phyloP scores from a whole-genome alignment of 2,888 invertebrate species.

The Linnaemya tessellans region DNA sequence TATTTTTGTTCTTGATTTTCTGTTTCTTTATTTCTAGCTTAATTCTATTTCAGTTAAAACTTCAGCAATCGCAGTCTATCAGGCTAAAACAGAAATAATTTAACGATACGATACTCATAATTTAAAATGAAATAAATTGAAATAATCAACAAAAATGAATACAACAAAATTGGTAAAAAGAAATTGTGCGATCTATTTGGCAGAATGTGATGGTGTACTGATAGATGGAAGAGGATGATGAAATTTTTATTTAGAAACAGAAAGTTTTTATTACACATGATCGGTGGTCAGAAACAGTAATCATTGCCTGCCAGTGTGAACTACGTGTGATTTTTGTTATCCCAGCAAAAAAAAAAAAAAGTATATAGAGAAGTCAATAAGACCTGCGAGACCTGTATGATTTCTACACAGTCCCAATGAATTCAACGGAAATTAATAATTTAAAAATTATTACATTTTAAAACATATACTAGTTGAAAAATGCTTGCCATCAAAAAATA shows the following conservation, averaged over 20 bases:
- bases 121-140: conserved; percentile 15
- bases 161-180: neutral
- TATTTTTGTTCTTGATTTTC: neutral
- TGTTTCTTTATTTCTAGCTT: conserved; percentile 17
- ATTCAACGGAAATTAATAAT: too few relatives aligned
- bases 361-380: too few relatives aligned
- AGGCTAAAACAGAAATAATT: conserved; percentile 72
- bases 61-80: conserved; percentile 76
- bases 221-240: conserved; percentile 2
- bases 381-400: too few relatives aligned
- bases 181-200: conserved; percentile 26
- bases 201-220: conserved; percentile 10
- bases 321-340: too few relatives aligned
- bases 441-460: too few relatives aligned
- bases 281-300: neutral
- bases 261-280: neutral
- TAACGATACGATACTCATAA: conserved; percentile 37
- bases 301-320: too few relatives aligned
- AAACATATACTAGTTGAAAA: too few relatives aligned
- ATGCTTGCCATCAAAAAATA: too few relatives aligned
- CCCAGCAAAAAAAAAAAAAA: too few relatives aligned
- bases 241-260: neutral
- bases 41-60: conserved; percentile 31
- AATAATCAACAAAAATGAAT: neutral
- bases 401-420: too few relatives aligned